Conservation (phyloP, 2,797 vertebrate species). For the Hippocampus kuda region DNA sequence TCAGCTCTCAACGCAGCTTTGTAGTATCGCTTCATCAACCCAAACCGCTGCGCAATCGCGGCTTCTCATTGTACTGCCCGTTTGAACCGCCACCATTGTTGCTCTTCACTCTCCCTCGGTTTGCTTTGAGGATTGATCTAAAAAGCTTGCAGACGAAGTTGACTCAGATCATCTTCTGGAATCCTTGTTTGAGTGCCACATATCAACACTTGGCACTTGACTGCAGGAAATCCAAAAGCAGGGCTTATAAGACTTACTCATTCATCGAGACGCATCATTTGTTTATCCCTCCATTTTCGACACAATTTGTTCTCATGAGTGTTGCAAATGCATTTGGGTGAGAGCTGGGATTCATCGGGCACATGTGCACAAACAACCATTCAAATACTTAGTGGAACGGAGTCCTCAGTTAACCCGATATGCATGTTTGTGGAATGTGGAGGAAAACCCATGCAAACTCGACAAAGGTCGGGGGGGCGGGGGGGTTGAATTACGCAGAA, state of each 20-base stretch:
- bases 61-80: slow-evolving; percentile 55
- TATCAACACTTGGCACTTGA: too few relatives aligned
- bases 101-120: slow-evolving; percentile 39
- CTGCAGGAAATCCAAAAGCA: too few relatives aligned
- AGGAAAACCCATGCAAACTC: not conserved
- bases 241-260: too few relatives aligned
- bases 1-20: slow-evolving; percentile 66
- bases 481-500: too few relatives aligned
- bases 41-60: slow-evolving; percentile 54
- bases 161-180: too few relatives aligned
- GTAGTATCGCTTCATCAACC: slow-evolving; percentile 52
- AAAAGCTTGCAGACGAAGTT: not conserved
- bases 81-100: slow-evolving; percentile 60
- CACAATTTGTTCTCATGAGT: too few relatives aligned
- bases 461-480: too few relatives aligned
- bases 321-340: not conserved
- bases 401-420: not conserved
- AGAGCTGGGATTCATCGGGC: not conserved
- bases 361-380: not conserved
- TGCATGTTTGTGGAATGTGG: not conserved
- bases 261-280: too few relatives aligned
- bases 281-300: too few relatives aligned
- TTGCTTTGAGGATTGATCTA: not conserved
- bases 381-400: not conserved
- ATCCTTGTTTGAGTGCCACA: too few relatives aligned